These are phyloP conservation scores for Seriola dumerili DNA, from an alignment of 2,113 vertebrate genomes.

Conservation along the genomic window DNA sequence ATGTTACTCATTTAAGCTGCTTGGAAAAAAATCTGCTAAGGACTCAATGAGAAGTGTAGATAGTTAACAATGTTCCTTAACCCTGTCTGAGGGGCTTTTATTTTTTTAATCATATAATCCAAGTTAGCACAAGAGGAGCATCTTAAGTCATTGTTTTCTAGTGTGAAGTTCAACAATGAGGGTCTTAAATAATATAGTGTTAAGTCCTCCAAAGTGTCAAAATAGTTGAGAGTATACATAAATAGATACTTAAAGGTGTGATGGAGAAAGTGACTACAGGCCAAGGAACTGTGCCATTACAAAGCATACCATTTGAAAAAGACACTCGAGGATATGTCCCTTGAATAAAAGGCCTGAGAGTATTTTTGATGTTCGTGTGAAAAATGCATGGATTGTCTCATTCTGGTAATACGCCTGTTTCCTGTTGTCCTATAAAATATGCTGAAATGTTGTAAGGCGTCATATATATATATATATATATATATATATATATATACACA, in stretches of 20 bases:
- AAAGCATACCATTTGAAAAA: slow-evolving; percentile 67
- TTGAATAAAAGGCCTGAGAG: slow-evolving; percentile 81
- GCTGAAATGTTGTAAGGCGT: slow-evolving; percentile 78
- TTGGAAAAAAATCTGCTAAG: slow-evolving; percentile 15
- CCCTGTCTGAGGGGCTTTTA: slow-evolving; percentile 34
- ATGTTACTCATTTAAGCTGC: slow-evolving; percentile 17
- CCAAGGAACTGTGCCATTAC: slow-evolving; percentile 65
- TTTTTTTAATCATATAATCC: slow-evolving; percentile 49
- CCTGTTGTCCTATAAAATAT: slow-evolving; percentile 73
- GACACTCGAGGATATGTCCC: slow-evolving; percentile 74
- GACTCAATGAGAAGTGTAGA: slow-evolving; percentile 28
- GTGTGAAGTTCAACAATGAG: slow-evolving; percentile 40
- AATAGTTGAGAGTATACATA: slow-evolving; percentile 37
- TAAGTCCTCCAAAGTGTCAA: slow-evolving; percentile 52
- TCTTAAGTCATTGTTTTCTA: slow-evolving; percentile 44
- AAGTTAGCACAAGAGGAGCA: slow-evolving; percentile 51
- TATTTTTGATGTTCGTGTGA: slow-evolving; percentile 64
- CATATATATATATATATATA: slow-evolving; percentile 53
- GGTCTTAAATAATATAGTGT: slow-evolving; percentile 54
- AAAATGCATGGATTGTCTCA: slow-evolving; percentile 83
- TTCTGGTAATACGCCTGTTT: slow-evolving; percentile 68
- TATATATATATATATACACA: slow-evolving; percentile 66
- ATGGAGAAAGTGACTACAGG: slow-evolving; percentile 62
- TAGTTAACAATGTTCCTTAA: slow-evolving; percentile 43
- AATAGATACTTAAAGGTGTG: slow-evolving; percentile 32